These are phyloP conservation scores for Pseudorectes ferrugineus DNA, from an alignment of 2,113 vertebrate species.

Conservation along the genomic window DNA sequence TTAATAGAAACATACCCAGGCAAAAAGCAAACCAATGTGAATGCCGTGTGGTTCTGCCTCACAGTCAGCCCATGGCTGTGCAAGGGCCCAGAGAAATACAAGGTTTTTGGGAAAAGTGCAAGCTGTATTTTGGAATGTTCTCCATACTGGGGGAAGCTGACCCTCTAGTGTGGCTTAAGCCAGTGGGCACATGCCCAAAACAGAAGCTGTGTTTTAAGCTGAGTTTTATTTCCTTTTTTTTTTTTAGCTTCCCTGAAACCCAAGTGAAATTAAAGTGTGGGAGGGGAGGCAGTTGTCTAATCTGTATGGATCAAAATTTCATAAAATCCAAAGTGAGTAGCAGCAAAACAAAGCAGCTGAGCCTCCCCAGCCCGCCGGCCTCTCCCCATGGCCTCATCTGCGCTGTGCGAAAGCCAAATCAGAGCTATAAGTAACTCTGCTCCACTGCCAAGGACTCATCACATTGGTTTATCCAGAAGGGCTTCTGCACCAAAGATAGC, in stretches of 20 bases:
- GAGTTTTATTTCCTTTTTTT: neutral
- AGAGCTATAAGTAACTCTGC: neutral
- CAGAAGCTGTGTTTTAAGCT: neutral
- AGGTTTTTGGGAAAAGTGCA: neutral
- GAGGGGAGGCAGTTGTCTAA: neutral
- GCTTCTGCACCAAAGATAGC: slow-evolving; percentile 30
- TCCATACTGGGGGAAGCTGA: rapidly evolving
- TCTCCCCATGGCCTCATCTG: neutral
- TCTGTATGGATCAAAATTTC: neutral
- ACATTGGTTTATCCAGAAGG: neutral
- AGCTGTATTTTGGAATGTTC: neutral
- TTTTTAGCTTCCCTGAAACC: neutral
- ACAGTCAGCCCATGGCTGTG: neutral
- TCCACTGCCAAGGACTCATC: slow-evolving; percentile 5
- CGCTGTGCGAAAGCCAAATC: neutral
- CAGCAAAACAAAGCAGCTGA: neutral
- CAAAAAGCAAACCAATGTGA: neutral
- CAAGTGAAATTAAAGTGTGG: neutral
- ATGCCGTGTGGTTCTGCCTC: neutral
- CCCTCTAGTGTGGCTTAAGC: neutral
- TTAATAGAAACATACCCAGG: neutral
- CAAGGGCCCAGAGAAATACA: neutral
- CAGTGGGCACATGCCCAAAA: neutral
- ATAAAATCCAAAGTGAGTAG: neutral
- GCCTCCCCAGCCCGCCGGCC: neutral